Evolutionary conservation across 1,140 invertebrate species (phyloP).

Genomic region (Oryctes rhinoceros): DNA sequence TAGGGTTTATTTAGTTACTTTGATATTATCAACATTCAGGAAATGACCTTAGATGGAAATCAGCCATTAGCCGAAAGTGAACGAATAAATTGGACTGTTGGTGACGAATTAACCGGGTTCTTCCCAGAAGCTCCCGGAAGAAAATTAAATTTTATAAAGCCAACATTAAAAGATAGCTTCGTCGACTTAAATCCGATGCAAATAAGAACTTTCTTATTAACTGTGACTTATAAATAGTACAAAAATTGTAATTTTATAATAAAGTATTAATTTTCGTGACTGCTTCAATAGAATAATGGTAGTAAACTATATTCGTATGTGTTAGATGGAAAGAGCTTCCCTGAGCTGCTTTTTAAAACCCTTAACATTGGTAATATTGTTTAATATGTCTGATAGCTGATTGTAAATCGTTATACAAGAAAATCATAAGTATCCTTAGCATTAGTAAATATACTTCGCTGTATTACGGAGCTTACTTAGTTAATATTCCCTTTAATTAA

Average conservation of each 20-base stretch:
- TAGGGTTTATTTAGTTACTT: constrained; percentile 53
- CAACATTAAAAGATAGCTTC: constrained; percentile 8
- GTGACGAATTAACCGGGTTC: constrained; percentile 35
- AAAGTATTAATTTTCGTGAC: neutral
- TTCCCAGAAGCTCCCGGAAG: neutral
- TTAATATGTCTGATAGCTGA: no score
- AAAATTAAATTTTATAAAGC: constrained; percentile 40
- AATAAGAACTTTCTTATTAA: constrained; percentile 53
- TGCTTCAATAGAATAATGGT: no score
- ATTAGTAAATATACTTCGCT: no score
- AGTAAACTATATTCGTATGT: no score
- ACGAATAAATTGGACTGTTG: constrained; percentile 44
- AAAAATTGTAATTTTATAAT: neutral
- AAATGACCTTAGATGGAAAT: constrained; percentile 54
- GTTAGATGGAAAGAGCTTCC: no score
- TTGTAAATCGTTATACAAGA: no score
- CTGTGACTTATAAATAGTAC: neutral
- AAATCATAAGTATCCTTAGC: no score
- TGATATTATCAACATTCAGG: constrained; percentile 49
- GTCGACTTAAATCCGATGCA: constrained; percentile 53
- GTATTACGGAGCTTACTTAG: no score
- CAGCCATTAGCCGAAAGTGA: constrained; percentile 51
- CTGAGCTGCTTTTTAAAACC: no score
- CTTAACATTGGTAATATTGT: no score
- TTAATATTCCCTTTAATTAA: no score